Base-by-base conservation (phyloP, 2,113 vertebrate species). In the Engraulis encrasicolus region DNA sequence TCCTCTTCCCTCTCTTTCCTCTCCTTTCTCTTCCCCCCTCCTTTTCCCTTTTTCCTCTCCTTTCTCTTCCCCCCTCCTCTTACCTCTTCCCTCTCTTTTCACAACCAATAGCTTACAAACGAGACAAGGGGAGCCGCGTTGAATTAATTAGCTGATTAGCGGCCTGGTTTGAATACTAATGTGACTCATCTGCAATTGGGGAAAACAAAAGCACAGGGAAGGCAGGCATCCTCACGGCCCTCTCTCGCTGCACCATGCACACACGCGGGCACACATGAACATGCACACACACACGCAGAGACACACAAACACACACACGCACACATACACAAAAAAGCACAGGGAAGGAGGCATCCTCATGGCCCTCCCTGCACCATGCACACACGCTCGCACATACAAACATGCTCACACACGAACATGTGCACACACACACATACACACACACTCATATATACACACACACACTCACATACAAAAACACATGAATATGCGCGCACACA, bases 91-190 rank as follows among this genome's bases (percentile, higher is more conserved):
- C 50, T 15, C 27, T 27, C 61, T 81, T 61, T 79, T 50, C 83
- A 83, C 15, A 87, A 84, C 36, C 81, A 85, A 87, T 85, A 80
- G 71, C 82, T 81, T 85, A 85, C 80, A 84, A 40, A 74, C 81
- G 78, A 89, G 78, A 71, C 83, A 87, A 86, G 84, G 89, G 89
- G 80, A 52, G 80, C 86, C 58, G 40, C 71, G n/a, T 79, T 82
- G 87, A 90, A 91, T 88, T 88, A 90, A 91, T 91, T 86, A 91
- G 87, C 81, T 89, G 85, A 91, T 91, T 90, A 90, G 71, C 84
- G 89, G 89, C 86, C 17, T 2, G 83, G 36, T 87, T 86, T 90
- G 87, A 89, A 87, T 91, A 83, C 87, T 91, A 92, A 91, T 89
- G 85, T 78, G 86, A 82, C 82, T 92, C 74, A 88, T 92, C 88